Evolutionary conservation across 2,888 invertebrate genomes (phyloP).

Genomic region (Romanomermis culicivorax): DNA sequence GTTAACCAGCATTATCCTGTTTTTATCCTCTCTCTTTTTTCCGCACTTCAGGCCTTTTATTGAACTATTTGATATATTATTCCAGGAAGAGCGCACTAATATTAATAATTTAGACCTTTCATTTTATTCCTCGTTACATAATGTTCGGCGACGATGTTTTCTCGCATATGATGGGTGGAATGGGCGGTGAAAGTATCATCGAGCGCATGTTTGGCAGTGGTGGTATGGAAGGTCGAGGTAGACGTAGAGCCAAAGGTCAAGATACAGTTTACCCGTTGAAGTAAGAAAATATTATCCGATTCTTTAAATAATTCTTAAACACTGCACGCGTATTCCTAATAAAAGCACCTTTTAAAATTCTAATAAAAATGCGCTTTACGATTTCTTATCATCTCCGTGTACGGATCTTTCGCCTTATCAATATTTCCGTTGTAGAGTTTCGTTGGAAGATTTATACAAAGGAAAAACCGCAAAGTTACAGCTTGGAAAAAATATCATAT

Average conservation of each 20-base stretch:
- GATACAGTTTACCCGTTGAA: conserved; percentile 60
- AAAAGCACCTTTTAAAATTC: too few relatives aligned
- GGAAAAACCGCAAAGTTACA: conserved; percentile 63
- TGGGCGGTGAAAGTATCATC: conserved; percentile 29
- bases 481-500: conserved; percentile 58
- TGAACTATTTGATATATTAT: too few relatives aligned
- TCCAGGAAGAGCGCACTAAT: too few relatives aligned
- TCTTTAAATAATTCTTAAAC: not conserved
- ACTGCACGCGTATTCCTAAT: too few relatives aligned
- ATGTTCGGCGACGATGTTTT: conserved; percentile 41
- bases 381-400: too few relatives aligned
- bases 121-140: too few relatives aligned
- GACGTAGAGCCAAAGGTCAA: conserved; percentile 40
- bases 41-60: too few relatives aligned
- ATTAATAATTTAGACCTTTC: too few relatives aligned
- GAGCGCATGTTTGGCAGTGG: conserved; percentile 19
- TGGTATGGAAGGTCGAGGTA: conserved; percentile 33
- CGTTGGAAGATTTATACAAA: conserved; percentile 70
- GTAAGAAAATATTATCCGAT: conserved; percentile 27
- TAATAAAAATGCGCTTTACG: too few relatives aligned
- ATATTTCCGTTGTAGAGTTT: conserved; percentile 49
- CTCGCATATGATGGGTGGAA: conserved; percentile 44
- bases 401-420: too few relatives aligned
- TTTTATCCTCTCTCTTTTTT: too few relatives aligned
- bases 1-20: too few relatives aligned